Evolutionary conservation across 1,140 invertebrate species (phyloP).

Genomic region (Eubasilissa regina): DNA sequence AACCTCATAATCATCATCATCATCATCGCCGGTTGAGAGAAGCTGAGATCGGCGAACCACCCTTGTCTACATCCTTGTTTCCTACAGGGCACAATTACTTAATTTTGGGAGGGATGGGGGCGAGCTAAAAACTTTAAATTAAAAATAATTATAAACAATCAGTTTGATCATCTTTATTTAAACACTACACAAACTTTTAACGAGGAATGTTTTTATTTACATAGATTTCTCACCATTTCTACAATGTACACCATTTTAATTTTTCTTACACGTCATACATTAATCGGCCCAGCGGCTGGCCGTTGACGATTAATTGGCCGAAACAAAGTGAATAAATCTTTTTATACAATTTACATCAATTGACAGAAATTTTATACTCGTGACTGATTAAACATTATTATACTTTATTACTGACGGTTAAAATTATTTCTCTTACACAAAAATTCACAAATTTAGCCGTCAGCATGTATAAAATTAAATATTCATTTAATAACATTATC

Average conservation of each 20-base stretch:
- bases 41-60: too few species aligned
- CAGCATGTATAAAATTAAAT: background rate
- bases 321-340: slow-evolving; percentile 27
- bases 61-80: too few species aligned
- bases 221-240: slow-evolving; percentile 49
- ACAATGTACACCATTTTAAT: slow-evolving; percentile 45
- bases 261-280: slow-evolving; percentile 16
- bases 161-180: slow-evolving; percentile 54
- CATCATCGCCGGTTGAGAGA: too few species aligned
- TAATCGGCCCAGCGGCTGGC: background rate
- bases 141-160: background rate
- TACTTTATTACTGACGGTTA: background rate
- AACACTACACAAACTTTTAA: slow-evolving; percentile 54
- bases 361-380: slow-evolving; percentile 4
- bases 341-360: slow-evolving; percentile 41
- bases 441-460: too few species aligned
- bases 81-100: too few species aligned
- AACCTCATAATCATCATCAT: too few species aligned
- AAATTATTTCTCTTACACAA: too few species aligned
- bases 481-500: slow-evolving; percentile 2
- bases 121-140: background rate
- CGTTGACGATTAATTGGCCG: background rate
- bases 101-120: too few species aligned
- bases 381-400: background rate
- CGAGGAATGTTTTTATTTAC: slow-evolving; percentile 57